Base-by-base conservation (phyloP, 2,797 vertebrate species). In the Rhinichthys osculus region DNA sequence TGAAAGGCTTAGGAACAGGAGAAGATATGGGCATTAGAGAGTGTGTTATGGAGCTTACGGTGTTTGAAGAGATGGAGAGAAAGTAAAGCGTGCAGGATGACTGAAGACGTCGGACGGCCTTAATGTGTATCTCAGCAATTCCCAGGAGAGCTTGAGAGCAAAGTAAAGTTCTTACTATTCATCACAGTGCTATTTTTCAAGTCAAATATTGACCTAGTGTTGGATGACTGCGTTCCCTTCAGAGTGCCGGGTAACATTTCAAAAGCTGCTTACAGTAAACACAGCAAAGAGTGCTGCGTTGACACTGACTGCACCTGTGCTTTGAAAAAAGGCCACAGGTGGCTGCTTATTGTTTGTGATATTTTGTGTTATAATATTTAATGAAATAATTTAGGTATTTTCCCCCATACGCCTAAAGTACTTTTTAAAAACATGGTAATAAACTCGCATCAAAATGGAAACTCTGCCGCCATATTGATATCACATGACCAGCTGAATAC, bases 191-290 rank as follows among this genome's bases (percentile, higher is more conserved):
- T 70, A 80, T 81, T 87, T 85, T 69, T 54, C 44, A 81, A 82
- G 81, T 84, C 85, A 67, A 83, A 85, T 79, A 77, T 78, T 85
- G 64, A 85, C 73, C 70, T 42, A 70, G 87, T 82, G 62, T 78
- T 57, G 78, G 67, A 54, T 77, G 80, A 82, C 73, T 73, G 40
- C 30, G 66, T 81, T 77, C 59, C 23, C 17, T 77, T 87, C 42
- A 80, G 42, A 44, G 54, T 76, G 54, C 47, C 40, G 71, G 33
- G 50, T 73, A 71, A 50, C 52, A 50, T 84, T 80, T 81, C 50
- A 72, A 89, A 84, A 81, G 83, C 76, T 86, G 73, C 69, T 52
- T 71, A 87, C 52, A 72, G 79, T 81, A 82, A 87, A 87, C 86
- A 88, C 52, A 7, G 17, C 50, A 70, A 33, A 35, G 57, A 84